Percentiles rank a stretch among this genome's conserved stretches.
Evolutionary conservation across 1,140 invertebrate genomes (phyloP).

Genomic region (Heliothis virescens): DNA sequence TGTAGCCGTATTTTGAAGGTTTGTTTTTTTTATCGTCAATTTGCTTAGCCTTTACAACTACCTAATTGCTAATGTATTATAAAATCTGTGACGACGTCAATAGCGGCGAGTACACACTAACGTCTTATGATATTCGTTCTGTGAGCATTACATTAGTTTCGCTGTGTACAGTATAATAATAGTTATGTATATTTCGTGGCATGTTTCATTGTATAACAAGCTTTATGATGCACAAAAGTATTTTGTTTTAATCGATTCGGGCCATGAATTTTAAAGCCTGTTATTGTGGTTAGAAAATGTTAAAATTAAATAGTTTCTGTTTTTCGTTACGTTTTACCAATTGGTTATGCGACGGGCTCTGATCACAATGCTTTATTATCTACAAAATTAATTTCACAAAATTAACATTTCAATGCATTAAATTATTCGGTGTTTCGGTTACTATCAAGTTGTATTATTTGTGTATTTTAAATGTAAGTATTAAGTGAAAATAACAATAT

Average conservation of each 20-base stretch:
- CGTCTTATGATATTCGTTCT: conserved; percentile 64
- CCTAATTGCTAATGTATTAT: not conserved
- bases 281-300: not conserved
- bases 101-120: conserved; percentile 51
- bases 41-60: too few relatives aligned
- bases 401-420: conserved; percentile 53
- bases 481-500: conserved; percentile 64
- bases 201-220: conserved; percentile 73
- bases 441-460: conserved; percentile 64
- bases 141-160: conserved; percentile 70
- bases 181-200: conserved; percentile 72
- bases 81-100: conserved; percentile 13
- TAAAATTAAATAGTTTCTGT: not conserved
- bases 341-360: not conserved
- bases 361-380: conserved; percentile 31
- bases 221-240: conserved; percentile 75
- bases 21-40: too few relatives aligned
- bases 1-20: too few relatives aligned
- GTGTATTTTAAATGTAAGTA: conserved; percentile 67
- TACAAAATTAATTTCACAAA: conserved; percentile 38
- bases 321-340: not conserved
- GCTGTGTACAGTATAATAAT: conserved; percentile 67
- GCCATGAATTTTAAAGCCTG: not conserved
- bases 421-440: conserved; percentile 56
- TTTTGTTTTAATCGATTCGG: conserved; percentile 52